Evolutionary conservation across 2,113 vertebrate species (phyloP).

Genomic region (Lathamus discolor): DNA sequence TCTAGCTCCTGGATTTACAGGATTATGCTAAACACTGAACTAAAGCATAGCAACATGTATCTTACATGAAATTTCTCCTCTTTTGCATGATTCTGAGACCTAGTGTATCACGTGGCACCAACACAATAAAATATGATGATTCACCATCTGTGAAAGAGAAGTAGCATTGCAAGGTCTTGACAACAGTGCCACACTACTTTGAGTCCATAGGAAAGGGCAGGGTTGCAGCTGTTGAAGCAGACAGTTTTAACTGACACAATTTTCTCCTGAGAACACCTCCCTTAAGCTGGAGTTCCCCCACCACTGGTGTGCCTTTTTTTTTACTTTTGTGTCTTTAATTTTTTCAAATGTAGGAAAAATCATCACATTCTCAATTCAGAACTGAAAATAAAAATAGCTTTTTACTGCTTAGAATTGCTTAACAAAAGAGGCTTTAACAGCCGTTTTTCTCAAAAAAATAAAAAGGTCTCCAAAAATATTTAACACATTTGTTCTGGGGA

Average conservation of each 20-base stretch:
- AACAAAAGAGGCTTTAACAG: neutral
- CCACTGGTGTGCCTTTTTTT: neutral
- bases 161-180: neutral
- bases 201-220: neutral
- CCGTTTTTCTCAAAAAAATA: neutral
- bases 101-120: neutral
- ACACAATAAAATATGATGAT: neutral
- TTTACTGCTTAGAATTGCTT: neutral
- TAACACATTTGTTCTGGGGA: neutral
- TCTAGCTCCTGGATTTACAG: neutral
- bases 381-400: neutral
- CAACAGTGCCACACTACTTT: neutral
- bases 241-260: neutral
- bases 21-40: neutral
- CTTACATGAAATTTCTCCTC: neutral
- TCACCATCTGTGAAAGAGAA: neutral
- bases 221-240: neutral
- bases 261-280: neutral
- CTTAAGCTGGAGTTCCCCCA: neutral
- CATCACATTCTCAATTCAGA: neutral
- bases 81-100: neutral
- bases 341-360: neutral
- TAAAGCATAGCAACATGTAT: neutral
- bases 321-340: neutral
- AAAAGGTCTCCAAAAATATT: neutral